phyloP scores from a whole-genome alignment of 2,888 invertebrate species.

The Hyles lineata region DNA sequence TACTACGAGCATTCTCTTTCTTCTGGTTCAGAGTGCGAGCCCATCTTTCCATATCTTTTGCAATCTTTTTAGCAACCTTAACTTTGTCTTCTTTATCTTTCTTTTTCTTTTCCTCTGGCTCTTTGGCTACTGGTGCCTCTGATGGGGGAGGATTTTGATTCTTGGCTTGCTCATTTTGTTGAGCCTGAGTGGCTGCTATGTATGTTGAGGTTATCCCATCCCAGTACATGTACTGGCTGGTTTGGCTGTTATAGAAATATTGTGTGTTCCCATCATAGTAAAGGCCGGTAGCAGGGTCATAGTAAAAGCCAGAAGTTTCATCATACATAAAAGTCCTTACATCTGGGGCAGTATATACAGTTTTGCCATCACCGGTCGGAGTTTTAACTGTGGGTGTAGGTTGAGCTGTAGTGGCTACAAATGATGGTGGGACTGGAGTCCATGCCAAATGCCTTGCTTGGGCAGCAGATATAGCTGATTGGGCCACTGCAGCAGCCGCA shows the following conservation, averaged over 20 bases:
- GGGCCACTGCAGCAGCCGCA: constrained; percentile 95
- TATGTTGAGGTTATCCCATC: constrained; percentile 90
- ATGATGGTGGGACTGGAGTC: constrained; percentile 81
- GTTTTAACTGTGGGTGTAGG: constrained; percentile 71
- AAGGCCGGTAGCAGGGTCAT: constrained; percentile 95
- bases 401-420: constrained; percentile 71
- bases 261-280: constrained; percentile 98
- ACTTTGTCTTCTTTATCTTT: constrained; percentile 95
- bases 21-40: constrained; percentile 98
- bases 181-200: constrained; percentile 76
- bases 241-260: constrained; percentile 97
- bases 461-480: constrained; percentile 90
- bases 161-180: constrained; percentile 68
- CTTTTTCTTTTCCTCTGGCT: constrained; percentile 87
- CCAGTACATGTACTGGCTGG: constrained; percentile 97
- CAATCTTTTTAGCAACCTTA: constrained; percentile 98
- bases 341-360: constrained; percentile 92
- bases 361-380: constrained; percentile 87
- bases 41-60: constrained; percentile 95
- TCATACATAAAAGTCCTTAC: constrained; percentile 96
- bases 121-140: constrained; percentile 68
- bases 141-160: constrained; percentile 61
- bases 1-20: constrained; percentile 88
- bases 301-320: constrained; percentile 97
- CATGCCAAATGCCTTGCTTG: constrained; percentile 78